A percentile compares a stretch with the other conserved stretches of the same genome.
These are phyloP conservation scores for Metridium senile DNA, from an alignment of 92 coral and sea anemone species.

Conservation along the genomic window DNA sequence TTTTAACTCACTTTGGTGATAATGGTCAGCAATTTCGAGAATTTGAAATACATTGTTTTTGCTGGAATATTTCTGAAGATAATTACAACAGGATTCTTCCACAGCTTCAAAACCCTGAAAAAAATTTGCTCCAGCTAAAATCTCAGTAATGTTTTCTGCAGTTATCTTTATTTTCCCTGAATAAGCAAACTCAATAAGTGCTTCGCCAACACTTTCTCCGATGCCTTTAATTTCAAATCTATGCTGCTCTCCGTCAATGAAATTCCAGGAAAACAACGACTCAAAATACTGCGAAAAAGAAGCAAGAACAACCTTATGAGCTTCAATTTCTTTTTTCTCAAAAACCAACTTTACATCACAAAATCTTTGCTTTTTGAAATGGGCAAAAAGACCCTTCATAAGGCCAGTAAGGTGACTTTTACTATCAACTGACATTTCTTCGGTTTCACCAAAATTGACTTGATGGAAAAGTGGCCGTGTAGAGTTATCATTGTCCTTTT, in stretches of 20 bases:
- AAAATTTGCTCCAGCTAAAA: conserved; percentile 79
- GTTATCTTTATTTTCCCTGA: conserved; percentile 64
- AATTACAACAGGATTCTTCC: conserved; percentile 64
- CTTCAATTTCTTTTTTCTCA: conserved; percentile 60
- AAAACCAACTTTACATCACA: conserved; percentile 71
- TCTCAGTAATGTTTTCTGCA: conserved; percentile 66
- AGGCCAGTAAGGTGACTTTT: conserved; percentile 26
- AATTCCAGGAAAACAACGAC: conserved; percentile 66
- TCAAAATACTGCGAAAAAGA: conserved; percentile 78
- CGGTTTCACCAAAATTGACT: not conserved
- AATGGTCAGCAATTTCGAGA: conserved; percentile 67
- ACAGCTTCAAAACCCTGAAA: conserved; percentile 68
- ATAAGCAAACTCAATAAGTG: conserved; percentile 86
- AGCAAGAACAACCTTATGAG: conserved; percentile 80
- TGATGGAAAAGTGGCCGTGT: not conserved
- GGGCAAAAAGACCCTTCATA: conserved; percentile 51
- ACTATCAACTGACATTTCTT: conserved; percentile 14
- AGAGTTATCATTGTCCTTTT: not conserved
- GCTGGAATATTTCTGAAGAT: conserved; percentile 42
- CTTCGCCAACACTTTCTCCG: conserved; percentile 52
- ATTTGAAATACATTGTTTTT: conserved; percentile 55
- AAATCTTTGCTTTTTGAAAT: conserved; percentile 61
- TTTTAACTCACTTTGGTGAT: conserved; percentile 43
- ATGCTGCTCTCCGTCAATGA: conserved; percentile 62
- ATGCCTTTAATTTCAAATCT: conserved; percentile 58